phyloP scores from a whole-genome alignment of 2,797 vertebrate genomes.

The Phrynocephalus forsythii region DNA sequence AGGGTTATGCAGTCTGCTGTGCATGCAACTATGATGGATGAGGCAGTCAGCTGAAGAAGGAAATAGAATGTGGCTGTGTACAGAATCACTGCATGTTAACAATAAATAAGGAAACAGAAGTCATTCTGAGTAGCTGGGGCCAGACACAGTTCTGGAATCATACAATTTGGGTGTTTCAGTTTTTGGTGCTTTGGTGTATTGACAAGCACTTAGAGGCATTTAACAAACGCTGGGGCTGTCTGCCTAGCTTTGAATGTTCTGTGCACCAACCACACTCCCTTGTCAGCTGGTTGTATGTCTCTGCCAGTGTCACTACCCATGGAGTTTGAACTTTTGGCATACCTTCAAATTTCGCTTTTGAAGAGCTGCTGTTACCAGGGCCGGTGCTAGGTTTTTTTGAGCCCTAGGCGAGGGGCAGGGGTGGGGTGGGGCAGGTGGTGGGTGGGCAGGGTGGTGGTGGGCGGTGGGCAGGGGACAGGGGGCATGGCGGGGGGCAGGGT shows the following conservation, averaged over 20 bases:
- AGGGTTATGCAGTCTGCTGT: slow-evolving; percentile 18
- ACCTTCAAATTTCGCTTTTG: not conserved
- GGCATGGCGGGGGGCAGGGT: too few species aligned
- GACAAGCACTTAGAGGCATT: not conserved
- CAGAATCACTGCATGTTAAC: not conserved
- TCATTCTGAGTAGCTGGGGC: not conserved
- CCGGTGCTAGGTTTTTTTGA: too few species aligned
- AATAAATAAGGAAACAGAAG: not conserved
- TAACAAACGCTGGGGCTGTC: not conserved
- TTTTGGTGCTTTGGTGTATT: not conserved
- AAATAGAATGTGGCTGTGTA: not conserved
- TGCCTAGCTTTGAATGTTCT: too few species aligned
- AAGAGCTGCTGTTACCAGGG: not conserved
- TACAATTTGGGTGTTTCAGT: not conserved
- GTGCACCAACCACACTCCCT: not conserved
- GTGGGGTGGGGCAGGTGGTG: too few species aligned
- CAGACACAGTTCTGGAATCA: not conserved
- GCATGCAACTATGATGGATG: slow-evolving; percentile 28
- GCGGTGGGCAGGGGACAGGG: too few species aligned
- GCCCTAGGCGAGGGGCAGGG: too few species aligned
- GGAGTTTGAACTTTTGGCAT: not conserved
- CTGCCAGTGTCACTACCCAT: not conserved
- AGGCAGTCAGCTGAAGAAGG: not conserved
- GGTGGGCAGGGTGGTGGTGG: too few species aligned
- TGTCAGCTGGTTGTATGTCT: not conserved